These are phyloP conservation scores for Seriola rivoliana DNA, from an alignment of 2,113 vertebrate genomes.

Conservation along the genomic window DNA sequence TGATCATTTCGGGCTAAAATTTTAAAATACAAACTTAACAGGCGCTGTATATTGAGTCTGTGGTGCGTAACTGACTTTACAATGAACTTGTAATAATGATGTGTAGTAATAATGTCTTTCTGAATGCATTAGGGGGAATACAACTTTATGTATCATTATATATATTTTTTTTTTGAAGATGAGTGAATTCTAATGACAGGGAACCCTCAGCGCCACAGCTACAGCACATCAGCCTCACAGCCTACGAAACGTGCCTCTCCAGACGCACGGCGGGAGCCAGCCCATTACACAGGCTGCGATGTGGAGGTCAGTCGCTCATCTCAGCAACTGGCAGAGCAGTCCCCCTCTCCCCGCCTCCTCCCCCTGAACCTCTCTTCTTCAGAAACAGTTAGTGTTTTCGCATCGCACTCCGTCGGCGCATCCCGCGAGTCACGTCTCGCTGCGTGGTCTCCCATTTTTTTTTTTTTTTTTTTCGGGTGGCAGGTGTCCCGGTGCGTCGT, in stretches of 20 bases:
- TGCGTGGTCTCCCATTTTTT: slow-evolving; percentile 2
- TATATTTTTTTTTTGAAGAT: not conserved
- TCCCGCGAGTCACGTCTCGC: slow-evolving; percentile 51
- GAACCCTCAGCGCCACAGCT: not conserved
- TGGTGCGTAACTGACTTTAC: not conserved
- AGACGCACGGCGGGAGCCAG: slow-evolving; percentile 46
- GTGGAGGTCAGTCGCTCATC: slow-evolving; percentile 68
- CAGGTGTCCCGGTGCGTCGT: slow-evolving; percentile 63
- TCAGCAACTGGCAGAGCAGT: slow-evolving; percentile 21
- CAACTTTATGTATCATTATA: not conserved
- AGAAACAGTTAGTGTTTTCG: slow-evolving; percentile 24
- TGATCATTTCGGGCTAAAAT: not conserved
- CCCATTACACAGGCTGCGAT: slow-evolving; percentile 33
- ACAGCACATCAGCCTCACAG: slow-evolving; percentile 19
- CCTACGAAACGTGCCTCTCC: slow-evolving; percentile 51
- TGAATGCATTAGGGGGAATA: not conserved
- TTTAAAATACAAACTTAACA: not conserved
- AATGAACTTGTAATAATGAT: not conserved
- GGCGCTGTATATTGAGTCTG: not conserved
- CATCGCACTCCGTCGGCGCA: slow-evolving; percentile 29
- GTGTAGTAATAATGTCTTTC: not conserved
- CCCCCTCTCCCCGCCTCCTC: not conserved
- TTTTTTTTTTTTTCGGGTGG: not conserved
- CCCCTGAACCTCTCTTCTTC: not conserved
- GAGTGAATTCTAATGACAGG: not conserved